Evolutionary conservation across 2,797 vertebrate species (phyloP).

Genomic region (Rhabdomys pumilio): DNA sequence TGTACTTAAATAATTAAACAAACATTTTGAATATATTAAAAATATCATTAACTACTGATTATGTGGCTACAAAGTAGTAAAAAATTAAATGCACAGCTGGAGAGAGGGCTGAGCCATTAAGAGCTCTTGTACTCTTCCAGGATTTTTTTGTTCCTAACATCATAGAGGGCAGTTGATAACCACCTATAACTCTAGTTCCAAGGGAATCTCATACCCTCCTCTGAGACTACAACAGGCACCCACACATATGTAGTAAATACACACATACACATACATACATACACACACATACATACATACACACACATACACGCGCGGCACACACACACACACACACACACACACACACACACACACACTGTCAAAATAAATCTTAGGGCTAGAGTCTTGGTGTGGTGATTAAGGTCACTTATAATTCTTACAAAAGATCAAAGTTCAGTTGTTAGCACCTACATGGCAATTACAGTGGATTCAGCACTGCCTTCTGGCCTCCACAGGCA

Average conservation of each 20-base stretch:
- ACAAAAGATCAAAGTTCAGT: not conserved
- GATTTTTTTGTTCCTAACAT: too few relatives aligned
- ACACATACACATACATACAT: not conserved
- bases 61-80: not conserved
- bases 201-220: not conserved
- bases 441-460: not conserved
- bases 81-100: not conserved
- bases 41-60: slow-evolving; percentile 51
- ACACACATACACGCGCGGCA: not conserved
- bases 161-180: not conserved
- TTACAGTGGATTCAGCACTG: not conserved
- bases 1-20: slow-evolving; percentile 44
- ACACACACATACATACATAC: not conserved
- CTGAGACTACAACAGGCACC: not conserved
- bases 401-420: not conserved
- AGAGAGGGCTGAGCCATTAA: not conserved
- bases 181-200: not conserved
- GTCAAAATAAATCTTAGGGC: not conserved
- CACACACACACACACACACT: not conserved
- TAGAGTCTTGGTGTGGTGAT: not conserved
- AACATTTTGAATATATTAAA: slow-evolving; percentile 37
- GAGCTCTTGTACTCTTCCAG: not conserved
- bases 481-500: not conserved
- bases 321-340: not conserved
- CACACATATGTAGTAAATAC: not conserved